Percentiles rank a stretch among this genome's conserved stretches.
Evolutionary conservation across 2,113 vertebrate species (phyloP).

Genomic region (Siniperca chuatsi): DNA sequence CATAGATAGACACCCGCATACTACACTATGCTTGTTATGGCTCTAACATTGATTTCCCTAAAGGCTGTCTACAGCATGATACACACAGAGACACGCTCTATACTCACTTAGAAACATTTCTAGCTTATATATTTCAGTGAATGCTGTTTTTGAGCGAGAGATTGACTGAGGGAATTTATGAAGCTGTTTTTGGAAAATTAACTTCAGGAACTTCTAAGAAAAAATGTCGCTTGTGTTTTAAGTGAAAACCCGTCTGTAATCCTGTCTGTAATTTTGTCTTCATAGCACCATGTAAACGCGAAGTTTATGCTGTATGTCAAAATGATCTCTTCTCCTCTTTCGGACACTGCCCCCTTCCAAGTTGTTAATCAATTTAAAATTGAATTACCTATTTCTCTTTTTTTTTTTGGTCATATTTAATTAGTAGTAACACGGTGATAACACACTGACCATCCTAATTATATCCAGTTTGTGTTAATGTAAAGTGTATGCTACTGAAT

Average conservation of each 20-base stretch:
- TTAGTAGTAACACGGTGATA: not conserved
- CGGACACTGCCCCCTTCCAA: not conserved
- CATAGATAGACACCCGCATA: not conserved
- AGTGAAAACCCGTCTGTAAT: not conserved
- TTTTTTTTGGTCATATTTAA: not conserved
- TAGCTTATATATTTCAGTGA: slow-evolving; percentile 8
- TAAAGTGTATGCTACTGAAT: not conserved
- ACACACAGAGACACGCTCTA: not conserved
- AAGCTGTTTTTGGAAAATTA: slow-evolving; percentile 5
- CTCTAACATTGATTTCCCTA: slow-evolving; percentile 13
- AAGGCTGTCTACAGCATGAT: not conserved
- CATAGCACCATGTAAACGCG: not conserved
- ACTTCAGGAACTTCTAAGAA: not conserved
- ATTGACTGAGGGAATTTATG: not conserved
- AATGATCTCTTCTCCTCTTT: not conserved
- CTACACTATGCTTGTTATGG: not conserved
- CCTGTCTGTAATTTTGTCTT: not conserved
- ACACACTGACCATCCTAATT: not conserved
- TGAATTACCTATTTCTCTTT: not conserved
- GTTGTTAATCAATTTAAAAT: not conserved
- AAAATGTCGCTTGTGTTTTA: not conserved
- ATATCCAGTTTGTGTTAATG: not conserved
- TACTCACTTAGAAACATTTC: not conserved
- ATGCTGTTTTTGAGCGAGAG: not conserved
- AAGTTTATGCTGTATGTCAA: not conserved